Conservation (phyloP, 2,797 vertebrate genomes). For the Coccyzus lansbergi region DNA sequence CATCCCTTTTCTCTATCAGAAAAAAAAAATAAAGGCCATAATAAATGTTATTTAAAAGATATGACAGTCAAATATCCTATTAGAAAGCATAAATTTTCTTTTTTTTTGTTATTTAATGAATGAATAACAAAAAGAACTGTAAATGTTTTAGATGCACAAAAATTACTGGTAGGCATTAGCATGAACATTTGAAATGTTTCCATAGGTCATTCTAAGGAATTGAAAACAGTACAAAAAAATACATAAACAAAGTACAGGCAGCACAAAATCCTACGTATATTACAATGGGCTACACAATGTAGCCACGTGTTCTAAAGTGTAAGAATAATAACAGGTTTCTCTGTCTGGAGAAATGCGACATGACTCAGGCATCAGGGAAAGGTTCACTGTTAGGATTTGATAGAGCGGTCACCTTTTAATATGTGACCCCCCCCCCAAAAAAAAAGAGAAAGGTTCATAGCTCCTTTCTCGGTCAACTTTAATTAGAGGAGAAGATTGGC, state of each 20-base stretch:
- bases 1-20: background rate
- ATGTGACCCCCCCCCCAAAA: background rate
- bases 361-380: background rate
- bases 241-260: background rate
- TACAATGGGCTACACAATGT: background rate
- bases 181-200: background rate
- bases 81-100: fast-evolving
- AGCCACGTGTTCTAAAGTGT: background rate
- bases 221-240: background rate
- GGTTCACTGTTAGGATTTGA: background rate
- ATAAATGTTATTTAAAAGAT: background rate
- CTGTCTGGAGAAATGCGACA: background rate
- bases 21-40: background rate
- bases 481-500: background rate
- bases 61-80: background rate
- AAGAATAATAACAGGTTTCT: background rate
- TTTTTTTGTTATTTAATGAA: background rate
- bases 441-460: background rate
- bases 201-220: background rate
- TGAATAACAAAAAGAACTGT: background rate
- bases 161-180: background rate
- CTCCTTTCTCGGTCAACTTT: conserved; percentile 14
- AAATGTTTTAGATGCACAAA: background rate
- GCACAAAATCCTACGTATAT: background rate
- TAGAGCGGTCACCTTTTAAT: conserved; percentile 11